These are phyloP conservation scores for Odontophorus gujanensis DNA, from an alignment of 2,113 vertebrate species.

Conservation along the genomic window DNA sequence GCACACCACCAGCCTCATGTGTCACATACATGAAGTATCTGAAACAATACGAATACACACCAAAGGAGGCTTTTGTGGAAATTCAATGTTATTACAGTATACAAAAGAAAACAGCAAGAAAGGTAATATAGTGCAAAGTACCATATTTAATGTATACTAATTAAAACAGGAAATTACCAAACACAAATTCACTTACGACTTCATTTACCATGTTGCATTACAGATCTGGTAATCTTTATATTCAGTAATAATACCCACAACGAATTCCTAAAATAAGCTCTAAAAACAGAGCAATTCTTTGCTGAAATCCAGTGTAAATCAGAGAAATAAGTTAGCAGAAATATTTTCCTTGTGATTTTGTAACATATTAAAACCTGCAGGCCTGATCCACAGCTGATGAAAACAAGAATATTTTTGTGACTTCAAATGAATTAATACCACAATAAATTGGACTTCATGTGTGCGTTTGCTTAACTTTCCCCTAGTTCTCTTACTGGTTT, in stretches of 20 bases:
- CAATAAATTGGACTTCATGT: not conserved
- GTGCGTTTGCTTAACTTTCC: not conserved
- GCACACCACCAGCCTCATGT: not conserved
- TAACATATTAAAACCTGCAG: not conserved
- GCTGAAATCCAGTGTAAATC: not conserved
- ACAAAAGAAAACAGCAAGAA: not conserved
- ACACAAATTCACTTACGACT: conserved; percentile 46
- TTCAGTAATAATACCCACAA: conserved; percentile 33
- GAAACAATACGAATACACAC: not conserved
- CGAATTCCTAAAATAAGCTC: conserved; percentile 50
- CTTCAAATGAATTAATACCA: not conserved
- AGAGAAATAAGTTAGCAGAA: not conserved
- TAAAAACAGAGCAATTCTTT: conserved; percentile 1
- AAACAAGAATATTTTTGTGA: not conserved
- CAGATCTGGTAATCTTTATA: conserved; percentile 56
- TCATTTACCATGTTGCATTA: conserved; percentile 52
- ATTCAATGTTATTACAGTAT: not conserved
- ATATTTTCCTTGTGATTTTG: not conserved
- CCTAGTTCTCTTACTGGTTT: not conserved
- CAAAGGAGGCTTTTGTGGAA: not conserved
- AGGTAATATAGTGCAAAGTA: not conserved
- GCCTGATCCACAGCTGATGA: not conserved
- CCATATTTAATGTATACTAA: conserved; percentile 26
- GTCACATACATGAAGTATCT: fast-evolving
- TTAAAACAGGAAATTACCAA: conserved; percentile 46